Conservation (phyloP, 1,140 invertebrate genomes). For the Laodelphax striatellus region DNA sequence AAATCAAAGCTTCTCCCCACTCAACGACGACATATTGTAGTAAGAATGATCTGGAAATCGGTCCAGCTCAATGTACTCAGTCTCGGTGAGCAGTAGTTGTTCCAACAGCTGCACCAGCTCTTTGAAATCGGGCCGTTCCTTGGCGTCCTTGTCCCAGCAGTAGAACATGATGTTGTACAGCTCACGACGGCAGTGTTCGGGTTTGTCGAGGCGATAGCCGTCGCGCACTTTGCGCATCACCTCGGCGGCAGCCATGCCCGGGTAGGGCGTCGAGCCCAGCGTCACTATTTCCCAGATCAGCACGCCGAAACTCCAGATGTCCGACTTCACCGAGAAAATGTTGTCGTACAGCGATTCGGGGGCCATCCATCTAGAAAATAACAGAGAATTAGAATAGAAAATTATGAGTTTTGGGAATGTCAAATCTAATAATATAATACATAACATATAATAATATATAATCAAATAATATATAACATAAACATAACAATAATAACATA, state of each 20-base stretch:
- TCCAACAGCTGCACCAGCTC: conserved; percentile 71
- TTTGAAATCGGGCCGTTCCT: conserved; percentile 60
- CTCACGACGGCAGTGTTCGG: conserved; percentile 77
- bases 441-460: too few relatives aligned
- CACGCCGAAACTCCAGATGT: conserved; percentile 89
- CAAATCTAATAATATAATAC: too few relatives aligned
- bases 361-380: conserved; percentile 68
- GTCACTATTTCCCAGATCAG: conserved; percentile 83
- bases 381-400: too few relatives aligned
- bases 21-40: conserved; percentile 75
- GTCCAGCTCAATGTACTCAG: conserved; percentile 86
- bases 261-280: conserved; percentile 80
- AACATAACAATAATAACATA: too few relatives aligned
- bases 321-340: conserved; percentile 81
- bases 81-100: conserved; percentile 71
- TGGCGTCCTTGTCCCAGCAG: conserved; percentile 76
- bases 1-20: conserved; percentile 53
- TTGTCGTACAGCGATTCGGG: conserved; percentile 86
- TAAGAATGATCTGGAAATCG: conserved; percentile 88
- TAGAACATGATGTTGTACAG: conserved; percentile 91
- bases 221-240: conserved; percentile 57
- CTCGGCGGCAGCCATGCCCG: conserved; percentile 70
- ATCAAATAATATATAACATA: too few relatives aligned
- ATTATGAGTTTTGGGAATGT: too few relatives aligned
- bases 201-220: conserved; percentile 74